Percentiles rank a stretch among this genome's conserved stretches.
Evolutionary conservation across 1,140 invertebrate species (phyloP).

Genomic region (Watersipora subatra): DNA sequence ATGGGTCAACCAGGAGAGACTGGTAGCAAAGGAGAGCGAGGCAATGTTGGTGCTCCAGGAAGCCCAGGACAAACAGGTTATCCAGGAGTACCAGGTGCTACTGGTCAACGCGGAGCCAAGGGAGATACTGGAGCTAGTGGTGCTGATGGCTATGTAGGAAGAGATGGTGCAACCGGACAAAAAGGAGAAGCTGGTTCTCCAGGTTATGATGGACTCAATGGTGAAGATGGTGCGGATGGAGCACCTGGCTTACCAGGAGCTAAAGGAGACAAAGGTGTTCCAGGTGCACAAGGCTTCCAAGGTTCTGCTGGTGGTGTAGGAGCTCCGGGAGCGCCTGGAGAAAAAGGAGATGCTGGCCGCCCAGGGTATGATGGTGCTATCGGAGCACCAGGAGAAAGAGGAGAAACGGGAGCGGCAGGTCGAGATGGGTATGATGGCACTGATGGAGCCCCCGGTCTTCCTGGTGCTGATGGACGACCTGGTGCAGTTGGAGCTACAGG

Average conservation of each 20-base stretch:
- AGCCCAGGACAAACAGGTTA: neutral
- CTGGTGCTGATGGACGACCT: slow-evolving; percentile 1
- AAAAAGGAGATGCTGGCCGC: neutral
- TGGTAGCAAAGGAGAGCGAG: neutral
- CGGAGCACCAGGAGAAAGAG: neutral
- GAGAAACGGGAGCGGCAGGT: neutral
- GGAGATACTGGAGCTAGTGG: neutral
- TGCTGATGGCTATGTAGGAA: slow-evolving; percentile 1
- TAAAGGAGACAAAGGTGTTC: neutral
- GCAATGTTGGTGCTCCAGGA: neutral
- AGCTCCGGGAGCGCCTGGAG: slow-evolving; percentile 3
- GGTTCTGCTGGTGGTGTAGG: slow-evolving; percentile 7
- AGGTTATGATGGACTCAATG: slow-evolving; percentile 8
- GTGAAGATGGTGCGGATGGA: neutral
- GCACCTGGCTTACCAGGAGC: neutral
- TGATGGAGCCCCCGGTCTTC: slow-evolving; percentile 2
- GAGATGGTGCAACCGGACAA: neutral
- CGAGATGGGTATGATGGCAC: slow-evolving; percentile 6
- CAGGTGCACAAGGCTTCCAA: slow-evolving; percentile 1
- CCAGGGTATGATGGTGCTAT: neutral
- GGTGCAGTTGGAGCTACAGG: neutral
- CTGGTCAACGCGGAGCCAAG: neutral
- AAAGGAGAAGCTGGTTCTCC: slow-evolving; percentile 4
- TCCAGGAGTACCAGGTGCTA: neutral
- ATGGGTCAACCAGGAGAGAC: neutral